Base-by-base conservation (phyloP, 23 tunicate species). In the Ascidia mentula region DNA sequence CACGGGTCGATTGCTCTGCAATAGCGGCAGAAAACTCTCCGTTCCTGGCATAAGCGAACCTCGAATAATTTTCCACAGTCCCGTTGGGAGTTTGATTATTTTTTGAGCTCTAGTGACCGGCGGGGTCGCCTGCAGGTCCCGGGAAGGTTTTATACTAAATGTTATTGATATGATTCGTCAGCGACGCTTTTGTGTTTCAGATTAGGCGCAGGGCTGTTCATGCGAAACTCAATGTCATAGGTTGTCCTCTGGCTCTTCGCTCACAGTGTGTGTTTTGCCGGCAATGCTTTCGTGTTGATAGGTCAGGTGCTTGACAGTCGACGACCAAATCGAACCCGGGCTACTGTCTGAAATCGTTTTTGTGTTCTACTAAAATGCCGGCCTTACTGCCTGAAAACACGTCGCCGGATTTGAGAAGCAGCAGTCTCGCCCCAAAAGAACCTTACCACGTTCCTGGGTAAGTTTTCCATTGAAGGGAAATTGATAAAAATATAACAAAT, bases 401-500 rank as follows among this genome's bases (percentile, higher is more conserved):
- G 36, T 60, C 79, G 26, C 90, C 85, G 18, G 90, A 91, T 59
- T 38, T 91, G 34, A 45, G 97, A 37, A 83, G 88, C 24, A 86
- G 90, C 76, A 76, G 80, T 13, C 71, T 91, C 37, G 89, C 97
- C 1, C 87, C 97, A 40, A 78, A 38, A 40, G 97, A 91, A 36
- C 97, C 97, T 46, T 91, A 91, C 72, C 97, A 91, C 72, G 70
- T 91, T 22, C 97, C 97, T 45, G 97, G 97, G 97, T 91, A 78
- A 86, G 96, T 82, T 9, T 6, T 36, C 37, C 32, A 13, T 30
- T 2, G 24, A 4, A 35, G 4, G 36, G 3, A 30, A 12, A 32
- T 28, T 28, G 7, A 70, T 70, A 24, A 24, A 9, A 65, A 20
- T 9, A 20, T 26, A 65, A 65, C 15, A 36, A 2, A 74, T 74